Conservation (phyloP, 2,797 vertebrate genomes). For the Platalea minor region DNA sequence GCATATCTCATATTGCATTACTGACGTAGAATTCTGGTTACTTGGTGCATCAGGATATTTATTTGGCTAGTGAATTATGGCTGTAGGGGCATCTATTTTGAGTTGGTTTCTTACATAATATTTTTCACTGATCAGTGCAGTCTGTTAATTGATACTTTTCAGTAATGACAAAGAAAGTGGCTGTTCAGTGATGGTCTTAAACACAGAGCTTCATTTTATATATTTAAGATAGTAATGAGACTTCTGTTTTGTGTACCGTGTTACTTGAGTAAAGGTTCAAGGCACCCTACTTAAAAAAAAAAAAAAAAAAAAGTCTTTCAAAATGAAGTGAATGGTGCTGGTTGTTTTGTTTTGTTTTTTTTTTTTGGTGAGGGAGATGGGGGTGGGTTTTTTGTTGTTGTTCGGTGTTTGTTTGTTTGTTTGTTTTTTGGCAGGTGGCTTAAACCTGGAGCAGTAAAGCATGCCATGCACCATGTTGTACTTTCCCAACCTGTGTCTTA, state of each 20-base stretch:
- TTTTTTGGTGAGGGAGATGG: not conserved
- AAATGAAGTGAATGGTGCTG: not conserved
- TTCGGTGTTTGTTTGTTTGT: not conserved
- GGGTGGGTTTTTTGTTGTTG: not conserved
- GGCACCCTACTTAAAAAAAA: not conserved
- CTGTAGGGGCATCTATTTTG: not conserved
- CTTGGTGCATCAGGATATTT: not conserved
- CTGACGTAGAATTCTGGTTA: not conserved
- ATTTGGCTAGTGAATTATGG: slow-evolving; percentile 69
- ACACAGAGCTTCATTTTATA: slow-evolving; percentile 26
- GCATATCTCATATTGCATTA: not conserved
- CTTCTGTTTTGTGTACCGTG: not conserved
- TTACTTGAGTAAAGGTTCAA: not conserved
- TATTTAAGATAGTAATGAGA: not conserved
- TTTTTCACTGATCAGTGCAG: slow-evolving; percentile 73
- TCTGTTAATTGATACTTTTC: slow-evolving; percentile 74
- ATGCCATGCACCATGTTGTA: not conserved
- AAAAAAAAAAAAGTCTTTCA: not conserved
- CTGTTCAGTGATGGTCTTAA: not conserved
- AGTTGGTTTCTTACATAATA: not conserved
- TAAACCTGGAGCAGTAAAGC: not conserved
- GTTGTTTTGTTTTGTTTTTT: too few species aligned
- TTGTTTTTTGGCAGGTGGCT: not conserved
- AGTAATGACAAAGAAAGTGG: slow-evolving; percentile 44
- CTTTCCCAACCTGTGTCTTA: not conserved